A percentile compares a stretch with the other conserved stretches of the same genome.
Conservation (phyloP, 2,113 vertebrate species). For the Lamprologus callipterus region DNA sequence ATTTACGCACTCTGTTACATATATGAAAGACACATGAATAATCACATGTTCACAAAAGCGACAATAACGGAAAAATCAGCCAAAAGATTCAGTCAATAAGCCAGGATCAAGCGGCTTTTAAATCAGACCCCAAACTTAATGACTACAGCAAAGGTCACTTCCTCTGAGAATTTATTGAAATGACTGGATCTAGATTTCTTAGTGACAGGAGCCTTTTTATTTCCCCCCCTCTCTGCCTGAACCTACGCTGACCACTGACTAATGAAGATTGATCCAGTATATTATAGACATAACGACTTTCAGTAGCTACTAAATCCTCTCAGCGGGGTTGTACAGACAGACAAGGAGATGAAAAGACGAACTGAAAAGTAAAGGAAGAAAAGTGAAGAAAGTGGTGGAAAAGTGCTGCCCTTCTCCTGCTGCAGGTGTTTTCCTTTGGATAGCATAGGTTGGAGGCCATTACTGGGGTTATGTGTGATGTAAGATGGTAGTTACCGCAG, state of each 20-base stretch:
- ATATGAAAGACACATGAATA: not conserved
- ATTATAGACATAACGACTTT: conserved; percentile 39
- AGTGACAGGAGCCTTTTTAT: conserved; percentile 38
- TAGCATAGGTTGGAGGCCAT: not conserved
- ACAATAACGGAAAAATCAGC: not conserved
- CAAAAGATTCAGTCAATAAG: conserved; percentile 25
- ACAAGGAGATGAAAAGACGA: not conserved
- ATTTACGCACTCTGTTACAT: not conserved
- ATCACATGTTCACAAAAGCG: not conserved
- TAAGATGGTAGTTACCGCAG: not conserved
- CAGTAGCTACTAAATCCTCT: conserved; percentile 34
- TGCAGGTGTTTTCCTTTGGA: not conserved
- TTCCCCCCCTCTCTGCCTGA: not conserved
- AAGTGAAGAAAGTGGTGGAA: not conserved
- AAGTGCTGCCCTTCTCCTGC: not conserved
- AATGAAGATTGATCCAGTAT: conserved; percentile 55
- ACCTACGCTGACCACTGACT: conserved; percentile 37
- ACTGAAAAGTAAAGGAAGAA: not conserved
- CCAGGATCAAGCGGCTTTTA: not conserved
- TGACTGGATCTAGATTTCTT: conserved; percentile 28
- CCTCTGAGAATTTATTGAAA: conserved; percentile 29
- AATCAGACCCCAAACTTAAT: conserved; percentile 1
- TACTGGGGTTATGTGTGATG: not conserved
- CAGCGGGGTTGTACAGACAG: not conserved
- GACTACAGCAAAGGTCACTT: conserved; percentile 56